These are phyloP conservation scores for Nephrotoma flavescens DNA, from an alignment of 2,888 invertebrate genomes.

Conservation along the genomic window DNA sequence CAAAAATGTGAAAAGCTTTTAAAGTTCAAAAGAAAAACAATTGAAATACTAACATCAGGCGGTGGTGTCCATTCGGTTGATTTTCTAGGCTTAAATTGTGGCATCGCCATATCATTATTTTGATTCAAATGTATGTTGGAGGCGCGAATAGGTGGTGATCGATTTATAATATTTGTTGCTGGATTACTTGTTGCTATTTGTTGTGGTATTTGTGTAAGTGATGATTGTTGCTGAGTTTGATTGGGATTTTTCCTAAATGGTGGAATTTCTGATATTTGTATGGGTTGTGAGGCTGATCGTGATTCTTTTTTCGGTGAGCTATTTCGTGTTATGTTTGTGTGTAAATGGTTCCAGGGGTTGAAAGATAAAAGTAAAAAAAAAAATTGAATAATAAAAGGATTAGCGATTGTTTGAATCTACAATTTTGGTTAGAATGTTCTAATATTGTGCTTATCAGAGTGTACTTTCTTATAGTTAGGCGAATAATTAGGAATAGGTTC, in stretches of 20 bases:
- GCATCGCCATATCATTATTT: conserved; percentile 34
- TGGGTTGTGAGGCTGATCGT: conserved; percentile 16
- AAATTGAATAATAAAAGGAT: neutral
- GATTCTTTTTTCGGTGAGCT: conserved; percentile 1
- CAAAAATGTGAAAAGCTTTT: neutral
- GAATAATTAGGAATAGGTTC: neutral
- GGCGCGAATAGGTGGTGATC: conserved; percentile 18
- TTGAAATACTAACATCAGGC: conserved; percentile 28
- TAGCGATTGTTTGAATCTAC: neutral
- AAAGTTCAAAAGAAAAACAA: neutral
- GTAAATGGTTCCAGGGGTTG: neutral
- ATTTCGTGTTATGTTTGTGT: neutral
- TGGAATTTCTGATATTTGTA: conserved; percentile 33
- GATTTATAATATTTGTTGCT: conserved; percentile 3
- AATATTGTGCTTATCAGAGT: neutral
- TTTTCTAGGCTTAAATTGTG: conserved; percentile 39
- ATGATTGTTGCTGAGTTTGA: conserved; percentile 10
- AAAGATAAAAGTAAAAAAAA: neutral
- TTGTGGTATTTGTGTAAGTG: neutral
- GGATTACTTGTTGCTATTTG: neutral
- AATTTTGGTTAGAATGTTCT: neutral
- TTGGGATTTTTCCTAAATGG: conserved; percentile 30
- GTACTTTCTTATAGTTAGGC: neutral
- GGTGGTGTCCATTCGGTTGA: conserved; percentile 37
- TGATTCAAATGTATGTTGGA: neutral